These are phyloP conservation scores for Trinectes maculatus DNA, from an alignment of 2,113 vertebrate species.

Conservation along the genomic window DNA sequence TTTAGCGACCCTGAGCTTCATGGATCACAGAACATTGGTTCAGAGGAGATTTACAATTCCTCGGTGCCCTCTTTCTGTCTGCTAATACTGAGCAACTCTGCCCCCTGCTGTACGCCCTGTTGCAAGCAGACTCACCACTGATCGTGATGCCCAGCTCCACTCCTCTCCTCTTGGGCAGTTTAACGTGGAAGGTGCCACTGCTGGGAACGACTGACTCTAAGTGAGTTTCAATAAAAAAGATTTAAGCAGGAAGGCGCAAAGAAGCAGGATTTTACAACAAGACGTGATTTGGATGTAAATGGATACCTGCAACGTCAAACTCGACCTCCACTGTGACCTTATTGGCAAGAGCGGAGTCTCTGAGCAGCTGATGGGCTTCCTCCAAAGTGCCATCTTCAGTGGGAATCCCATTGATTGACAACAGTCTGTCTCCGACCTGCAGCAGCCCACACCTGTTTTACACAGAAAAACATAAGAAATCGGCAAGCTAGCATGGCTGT, in stretches of 20 bases:
- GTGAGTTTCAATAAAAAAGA: neutral
- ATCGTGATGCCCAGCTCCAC: constrained; percentile 98
- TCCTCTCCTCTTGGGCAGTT: constrained; percentile 94
- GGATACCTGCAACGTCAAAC: constrained; percentile 91
- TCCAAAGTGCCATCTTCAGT: constrained; percentile 96
- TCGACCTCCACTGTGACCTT: constrained; percentile 92
- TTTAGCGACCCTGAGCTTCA: constrained; percentile 34
- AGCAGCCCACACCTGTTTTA: constrained; percentile 92
- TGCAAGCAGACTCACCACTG: constrained; percentile 87
- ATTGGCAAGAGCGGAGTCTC: constrained; percentile 91
- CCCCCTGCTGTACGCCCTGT: constrained; percentile 52
- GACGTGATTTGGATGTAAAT: no score
- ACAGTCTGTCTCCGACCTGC: constrained; percentile 92
- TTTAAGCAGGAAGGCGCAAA: neutral
- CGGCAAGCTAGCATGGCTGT: no score
- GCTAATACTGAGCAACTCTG: constrained; percentile 44
- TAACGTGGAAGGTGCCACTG: constrained; percentile 98
- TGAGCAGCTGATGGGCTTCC: constrained; percentile 95
- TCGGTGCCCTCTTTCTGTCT: neutral
- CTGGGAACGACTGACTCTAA: constrained; percentile 96
- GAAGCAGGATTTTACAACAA: neutral
- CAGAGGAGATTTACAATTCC: constrained; percentile 1
- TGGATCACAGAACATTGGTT: constrained; percentile 59
- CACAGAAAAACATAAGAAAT: neutral
- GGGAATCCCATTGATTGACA: constrained; percentile 92